These are phyloP conservation scores for Dromococcyx pavoninus DNA, from an alignment of 2,797 vertebrate genomes.

Conservation along the genomic window DNA sequence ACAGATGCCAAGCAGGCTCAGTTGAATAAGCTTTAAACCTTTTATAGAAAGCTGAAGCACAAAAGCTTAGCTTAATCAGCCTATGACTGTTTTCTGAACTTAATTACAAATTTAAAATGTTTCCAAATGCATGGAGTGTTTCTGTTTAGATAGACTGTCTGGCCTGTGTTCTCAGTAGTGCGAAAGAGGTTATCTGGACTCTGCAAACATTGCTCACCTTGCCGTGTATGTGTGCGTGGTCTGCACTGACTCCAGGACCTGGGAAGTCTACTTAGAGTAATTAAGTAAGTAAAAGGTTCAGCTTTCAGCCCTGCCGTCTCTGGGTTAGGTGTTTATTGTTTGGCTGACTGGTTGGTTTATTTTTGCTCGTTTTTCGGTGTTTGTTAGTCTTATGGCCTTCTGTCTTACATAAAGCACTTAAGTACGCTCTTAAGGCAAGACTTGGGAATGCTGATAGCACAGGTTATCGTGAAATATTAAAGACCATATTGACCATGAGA, in stretches of 20 bases:
- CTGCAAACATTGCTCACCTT: background rate
- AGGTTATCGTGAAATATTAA: background rate
- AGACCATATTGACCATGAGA: background rate
- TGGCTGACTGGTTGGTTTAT: background rate
- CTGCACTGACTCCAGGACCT: background rate
- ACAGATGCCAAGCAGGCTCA: background rate
- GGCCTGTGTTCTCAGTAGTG: background rate
- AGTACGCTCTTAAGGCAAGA: background rate
- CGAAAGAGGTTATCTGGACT: background rate
- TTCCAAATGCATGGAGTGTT: background rate
- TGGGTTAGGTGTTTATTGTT: background rate
- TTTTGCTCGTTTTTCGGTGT: background rate
- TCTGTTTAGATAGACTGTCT: background rate
- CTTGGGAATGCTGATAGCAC: fast-evolving
- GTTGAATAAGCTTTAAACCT: background rate
- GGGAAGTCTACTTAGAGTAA: background rate
- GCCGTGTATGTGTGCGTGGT: background rate
- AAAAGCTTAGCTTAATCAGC: background rate
- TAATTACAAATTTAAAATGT: background rate
- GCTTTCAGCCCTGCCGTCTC: background rate
- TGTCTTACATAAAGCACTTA: fast-evolving
- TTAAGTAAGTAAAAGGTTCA: background rate
- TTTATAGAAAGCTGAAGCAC: slow-evolving; percentile 4
- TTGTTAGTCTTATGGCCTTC: background rate
- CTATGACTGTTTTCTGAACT: background rate